Percentiles rank a stretch among this genome's conserved stretches.
phyloP scores from a whole-genome alignment of 2,113 vertebrate species.

The Salvator merianae region DNA sequence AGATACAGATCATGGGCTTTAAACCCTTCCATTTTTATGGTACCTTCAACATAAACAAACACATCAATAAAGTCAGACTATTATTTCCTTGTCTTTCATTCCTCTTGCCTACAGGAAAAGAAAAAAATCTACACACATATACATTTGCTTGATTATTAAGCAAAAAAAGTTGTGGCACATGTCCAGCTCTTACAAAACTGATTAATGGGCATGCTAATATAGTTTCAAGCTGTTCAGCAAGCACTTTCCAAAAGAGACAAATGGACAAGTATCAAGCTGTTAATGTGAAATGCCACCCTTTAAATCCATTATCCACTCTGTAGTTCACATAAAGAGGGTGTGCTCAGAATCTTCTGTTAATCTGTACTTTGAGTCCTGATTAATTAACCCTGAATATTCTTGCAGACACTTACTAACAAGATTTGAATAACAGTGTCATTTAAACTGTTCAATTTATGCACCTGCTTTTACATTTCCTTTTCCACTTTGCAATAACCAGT shows the following conservation, averaged over 20 bases:
- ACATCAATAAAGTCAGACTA: neutral
- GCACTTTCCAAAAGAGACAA: conserved; percentile 4
- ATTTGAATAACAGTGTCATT: neutral
- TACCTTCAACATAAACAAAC: neutral
- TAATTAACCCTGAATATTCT: neutral
- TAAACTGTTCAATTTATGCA: neutral
- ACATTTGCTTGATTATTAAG: neutral
- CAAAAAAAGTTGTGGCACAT: neutral
- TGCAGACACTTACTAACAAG: neutral
- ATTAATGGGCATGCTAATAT: neutral
- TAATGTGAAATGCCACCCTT: neutral
- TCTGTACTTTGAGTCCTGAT: neutral
- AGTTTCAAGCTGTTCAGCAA: neutral
- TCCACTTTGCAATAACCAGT: too few relatives aligned
- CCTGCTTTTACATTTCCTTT: neutral
- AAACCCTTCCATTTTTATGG: neutral
- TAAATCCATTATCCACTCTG: neutral
- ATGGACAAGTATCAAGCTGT: conserved; percentile 10
- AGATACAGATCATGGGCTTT: neutral
- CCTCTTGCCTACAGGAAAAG: neutral
- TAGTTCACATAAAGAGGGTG: neutral
- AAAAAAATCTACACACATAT: neutral
- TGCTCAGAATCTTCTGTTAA: neutral
- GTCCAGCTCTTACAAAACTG: neutral
- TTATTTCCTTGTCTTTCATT: neutral